Base-by-base conservation (phyloP, 2,888 invertebrate genomes). In the Scaptomyza cyrtandrae region DNA sequence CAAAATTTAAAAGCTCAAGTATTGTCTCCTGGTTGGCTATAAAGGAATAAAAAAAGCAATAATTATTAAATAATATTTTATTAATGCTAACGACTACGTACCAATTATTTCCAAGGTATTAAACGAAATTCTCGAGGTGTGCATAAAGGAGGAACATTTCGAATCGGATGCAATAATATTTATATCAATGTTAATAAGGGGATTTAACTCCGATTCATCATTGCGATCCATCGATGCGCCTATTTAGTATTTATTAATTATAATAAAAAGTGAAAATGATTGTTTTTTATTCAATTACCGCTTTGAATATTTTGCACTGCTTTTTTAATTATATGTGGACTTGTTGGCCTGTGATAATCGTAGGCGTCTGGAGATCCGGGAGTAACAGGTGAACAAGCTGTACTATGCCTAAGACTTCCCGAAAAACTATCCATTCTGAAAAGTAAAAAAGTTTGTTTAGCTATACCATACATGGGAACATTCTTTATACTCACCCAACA, bases 1-100 rank as follows among this genome's bases (percentile, higher is more conserved):
- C 94, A 90, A 98, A 98, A n/a, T 97, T 97, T 76, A 98, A 94
- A 64, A 99, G 92, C 91, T 99, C 98, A 10, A 98, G 97, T 74
- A 98, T 96, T 0, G 98, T 98, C 92, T 98, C 98, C 91, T 98
- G 98, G 92, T 98, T 98, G 0, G 98, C 97, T 97, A 90, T n/a
- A 13, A 86, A 72, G 10, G 3, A 49, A 14, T 3, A 27, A 13
- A 13, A 13, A 13, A 13, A 43, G 3, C 9, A 24, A 39, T 11
- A 6, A 16, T 11, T 48, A 48, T 31, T 31, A 3, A 3, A 48
- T 14, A 1, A 10, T 4, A 13, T 10, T 16, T 16, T 14, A 41
- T 16, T 13, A 10, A 7, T 10, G 1, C 7, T 3, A 50, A 10
- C 3, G 3, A 35, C 3, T n/a, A 37, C 93, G 93, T 89, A 96